Conservation (phyloP, 2,797 vertebrate species). For the Epinephelus awoara region DNA sequence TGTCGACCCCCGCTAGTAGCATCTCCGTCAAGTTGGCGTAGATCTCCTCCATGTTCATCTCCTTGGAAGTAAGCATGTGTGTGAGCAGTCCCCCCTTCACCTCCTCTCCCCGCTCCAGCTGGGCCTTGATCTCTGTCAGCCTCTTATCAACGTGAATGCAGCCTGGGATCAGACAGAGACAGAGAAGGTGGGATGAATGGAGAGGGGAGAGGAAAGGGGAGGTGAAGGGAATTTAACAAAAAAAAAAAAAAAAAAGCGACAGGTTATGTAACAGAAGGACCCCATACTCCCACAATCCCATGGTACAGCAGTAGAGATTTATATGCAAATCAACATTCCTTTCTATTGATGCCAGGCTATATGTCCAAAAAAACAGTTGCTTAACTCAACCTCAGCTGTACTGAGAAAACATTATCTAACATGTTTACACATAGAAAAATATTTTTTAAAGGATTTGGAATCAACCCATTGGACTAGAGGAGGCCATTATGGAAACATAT, state of each 20-base stretch:
- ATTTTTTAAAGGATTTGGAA: not conserved
- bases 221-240: constrained; percentile 13
- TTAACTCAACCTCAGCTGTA: not conserved
- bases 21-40: constrained; percentile 96
- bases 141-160: constrained; percentile 91
- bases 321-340: constrained; percentile 63
- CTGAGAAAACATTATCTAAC: not conserved
- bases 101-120: constrained; percentile 84
- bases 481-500: not conserved
- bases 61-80: constrained; percentile 89
- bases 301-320: constrained; percentile 49
- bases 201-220: not conserved
- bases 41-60: constrained; percentile 92
- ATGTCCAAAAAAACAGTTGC: not conserved
- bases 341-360: constrained; percentile 33
- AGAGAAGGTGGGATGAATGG: constrained; percentile 45
- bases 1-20: constrained; percentile 96
- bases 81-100: constrained; percentile 92
- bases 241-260: constrained; percentile 14
- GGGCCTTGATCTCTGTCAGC: constrained; percentile 86
- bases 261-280: constrained; percentile 64
- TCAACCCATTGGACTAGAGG: not conserved
- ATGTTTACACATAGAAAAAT: not conserved
- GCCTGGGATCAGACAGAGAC: constrained; percentile 81
- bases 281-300: constrained; percentile 53